These are phyloP conservation scores for Platycnemis pennipes DNA, from an alignment of 2,888 invertebrate genomes.

Conservation along the genomic window DNA sequence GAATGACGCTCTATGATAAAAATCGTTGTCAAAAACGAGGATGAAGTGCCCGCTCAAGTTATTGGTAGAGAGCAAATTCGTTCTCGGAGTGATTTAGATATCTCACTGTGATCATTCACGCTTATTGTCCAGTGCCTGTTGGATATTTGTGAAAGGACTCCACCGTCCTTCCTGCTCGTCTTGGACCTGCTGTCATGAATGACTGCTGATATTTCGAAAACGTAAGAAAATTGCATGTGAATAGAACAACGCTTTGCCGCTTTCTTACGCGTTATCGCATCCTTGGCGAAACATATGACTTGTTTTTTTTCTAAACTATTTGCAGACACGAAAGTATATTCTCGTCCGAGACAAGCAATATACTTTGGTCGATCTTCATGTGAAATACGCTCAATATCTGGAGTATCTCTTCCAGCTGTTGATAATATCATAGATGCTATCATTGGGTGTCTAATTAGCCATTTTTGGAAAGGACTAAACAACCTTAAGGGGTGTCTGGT, in stretches of 20 bases:
- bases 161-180: neutral
- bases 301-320: too few species aligned
- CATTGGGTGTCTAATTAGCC: too few species aligned
- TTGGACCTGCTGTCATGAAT: constrained; percentile 14
- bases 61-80: neutral
- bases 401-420: too few species aligned
- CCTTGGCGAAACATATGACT: neutral
- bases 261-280: neutral
- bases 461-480: too few species aligned
- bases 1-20: neutral
- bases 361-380: too few species aligned
- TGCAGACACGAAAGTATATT: too few species aligned
- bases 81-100: neutral
- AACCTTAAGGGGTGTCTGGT: too few species aligned
- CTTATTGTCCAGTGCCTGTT: neutral
- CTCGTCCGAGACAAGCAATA: too few species aligned
- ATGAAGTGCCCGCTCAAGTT: neutral
- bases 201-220: neutral
- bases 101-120: neutral
- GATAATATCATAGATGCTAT: too few species aligned
- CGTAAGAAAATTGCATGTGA: neutral
- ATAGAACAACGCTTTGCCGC: neutral
- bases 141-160: neutral
- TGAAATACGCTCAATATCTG: too few species aligned
- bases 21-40: neutral